Evolutionary conservation across 1,140 invertebrate species (phyloP).

Genomic region (Drosophila saltans): DNA sequence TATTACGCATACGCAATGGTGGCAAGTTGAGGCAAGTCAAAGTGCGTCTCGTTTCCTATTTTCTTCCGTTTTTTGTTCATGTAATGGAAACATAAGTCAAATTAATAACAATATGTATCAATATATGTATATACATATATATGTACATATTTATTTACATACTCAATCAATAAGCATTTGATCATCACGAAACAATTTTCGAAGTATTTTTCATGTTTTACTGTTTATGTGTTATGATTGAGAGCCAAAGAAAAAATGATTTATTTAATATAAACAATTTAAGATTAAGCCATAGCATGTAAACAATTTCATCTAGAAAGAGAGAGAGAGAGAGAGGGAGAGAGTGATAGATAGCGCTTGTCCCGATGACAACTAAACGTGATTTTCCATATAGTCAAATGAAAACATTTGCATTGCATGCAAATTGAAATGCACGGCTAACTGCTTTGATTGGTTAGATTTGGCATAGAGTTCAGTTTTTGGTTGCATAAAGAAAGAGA

Average conservation of each 20-base stretch:
- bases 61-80: no score
- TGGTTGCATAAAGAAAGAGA: slow-evolving; percentile 7
- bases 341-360: background rate
- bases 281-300: slow-evolving; percentile 43
- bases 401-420: slow-evolving; percentile 45
- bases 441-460: slow-evolving; percentile 29
- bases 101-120: background rate
- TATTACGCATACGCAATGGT: slow-evolving; percentile 45
- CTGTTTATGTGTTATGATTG: background rate
- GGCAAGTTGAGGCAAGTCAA: slow-evolving; percentile 21
- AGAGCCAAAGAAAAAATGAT: slow-evolving; percentile 52
- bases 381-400: slow-evolving; percentile 43
- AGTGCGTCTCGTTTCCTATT: no score
- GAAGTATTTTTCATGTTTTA: background rate
- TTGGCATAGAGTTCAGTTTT: slow-evolving; percentile 17
- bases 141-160: background rate
- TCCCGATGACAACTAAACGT: slow-evolving; percentile 31
- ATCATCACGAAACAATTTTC: slow-evolving; percentile 11
- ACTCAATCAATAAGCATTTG: slow-evolving; percentile 19
- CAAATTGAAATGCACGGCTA: slow-evolving; percentile 19
- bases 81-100: no score
- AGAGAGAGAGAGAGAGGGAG: background rate
- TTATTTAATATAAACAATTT: slow-evolving; percentile 70
- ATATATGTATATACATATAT: background rate
- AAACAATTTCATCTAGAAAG: slow-evolving; percentile 51